phyloP scores from a whole-genome alignment of 2,113 vertebrate species.

The Archilochus colubris region DNA sequence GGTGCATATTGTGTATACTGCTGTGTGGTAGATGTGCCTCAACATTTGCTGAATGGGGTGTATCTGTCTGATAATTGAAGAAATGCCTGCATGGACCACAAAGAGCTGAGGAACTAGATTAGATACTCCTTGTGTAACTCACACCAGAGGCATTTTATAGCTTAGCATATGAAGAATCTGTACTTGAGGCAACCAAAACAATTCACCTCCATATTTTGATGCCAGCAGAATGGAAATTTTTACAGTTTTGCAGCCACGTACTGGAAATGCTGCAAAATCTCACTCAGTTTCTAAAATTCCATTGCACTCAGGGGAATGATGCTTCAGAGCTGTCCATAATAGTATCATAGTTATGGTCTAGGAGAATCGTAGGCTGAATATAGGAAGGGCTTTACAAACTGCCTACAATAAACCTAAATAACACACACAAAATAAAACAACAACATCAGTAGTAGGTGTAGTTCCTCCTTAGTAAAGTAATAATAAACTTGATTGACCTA shows the following conservation, averaged over 20 bases:
- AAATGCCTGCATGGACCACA: neutral
- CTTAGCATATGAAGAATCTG: neutral
- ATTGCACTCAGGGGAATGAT: neutral
- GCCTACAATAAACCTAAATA: neutral
- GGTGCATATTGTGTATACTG: neutral
- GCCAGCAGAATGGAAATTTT: neutral
- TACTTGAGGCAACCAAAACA: neutral
- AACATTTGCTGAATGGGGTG: neutral
- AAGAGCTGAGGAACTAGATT: neutral
- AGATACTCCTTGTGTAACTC: neutral
- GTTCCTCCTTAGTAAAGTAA: neutral
- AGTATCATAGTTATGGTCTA: neutral
- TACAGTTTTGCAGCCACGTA: neutral
- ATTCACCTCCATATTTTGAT: neutral
- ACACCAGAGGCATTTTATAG: neutral
- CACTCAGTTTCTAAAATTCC: neutral
- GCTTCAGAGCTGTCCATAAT: neutral
- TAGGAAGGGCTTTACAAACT: neutral
- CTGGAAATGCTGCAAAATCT: neutral
- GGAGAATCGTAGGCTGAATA: neutral
- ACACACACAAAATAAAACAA: neutral
- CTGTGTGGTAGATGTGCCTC: neutral
- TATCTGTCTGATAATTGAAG: neutral
- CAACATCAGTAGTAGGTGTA: neutral
- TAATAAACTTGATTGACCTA: neutral